Conservation (phyloP, 1,140 invertebrate species). For the Andrena cerasifolii region DNA sequence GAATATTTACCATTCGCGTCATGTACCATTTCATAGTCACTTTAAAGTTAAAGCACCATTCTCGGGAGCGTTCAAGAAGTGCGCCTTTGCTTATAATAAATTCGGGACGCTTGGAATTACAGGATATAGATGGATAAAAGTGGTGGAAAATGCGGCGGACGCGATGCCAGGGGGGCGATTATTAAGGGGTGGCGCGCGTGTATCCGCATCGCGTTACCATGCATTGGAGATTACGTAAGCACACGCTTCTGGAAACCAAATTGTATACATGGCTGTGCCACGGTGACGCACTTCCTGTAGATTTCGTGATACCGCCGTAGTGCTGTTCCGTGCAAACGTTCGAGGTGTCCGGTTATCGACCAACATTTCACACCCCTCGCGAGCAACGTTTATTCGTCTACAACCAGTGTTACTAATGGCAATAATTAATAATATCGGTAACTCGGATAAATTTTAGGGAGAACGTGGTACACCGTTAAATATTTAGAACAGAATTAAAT, state of each 20-base stretch:
- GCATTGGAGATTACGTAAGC: slow-evolving; percentile 57
- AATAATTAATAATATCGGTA: too few species aligned
- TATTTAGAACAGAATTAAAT: too few species aligned
- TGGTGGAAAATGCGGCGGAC: background rate
- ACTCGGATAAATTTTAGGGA: too few species aligned
- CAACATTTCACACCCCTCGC: background rate
- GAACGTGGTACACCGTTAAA: too few species aligned
- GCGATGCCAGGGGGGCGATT: background rate
- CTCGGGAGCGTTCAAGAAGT: too few species aligned
- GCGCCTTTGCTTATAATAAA: background rate
- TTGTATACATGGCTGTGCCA: slow-evolving; percentile 30
- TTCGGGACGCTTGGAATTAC: background rate
- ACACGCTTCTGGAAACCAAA: slow-evolving; percentile 43
- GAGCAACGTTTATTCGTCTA: too few species aligned
- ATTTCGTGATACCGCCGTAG: slow-evolving; percentile 2
- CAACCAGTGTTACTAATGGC: too few species aligned
- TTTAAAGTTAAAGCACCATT: too few species aligned
- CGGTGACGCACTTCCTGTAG: slow-evolving; percentile 1
- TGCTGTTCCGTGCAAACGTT: slow-evolving; percentile 20
- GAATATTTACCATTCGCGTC: too few species aligned
- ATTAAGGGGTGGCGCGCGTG: background rate
- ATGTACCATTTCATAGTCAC: too few species aligned
- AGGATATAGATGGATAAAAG: background rate
- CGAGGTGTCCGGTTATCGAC: background rate
- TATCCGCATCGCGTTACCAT: slow-evolving; percentile 45